Evolutionary conservation across 2,888 invertebrate species (phyloP).

Genomic region (Hoplodrina blanda): DNA sequence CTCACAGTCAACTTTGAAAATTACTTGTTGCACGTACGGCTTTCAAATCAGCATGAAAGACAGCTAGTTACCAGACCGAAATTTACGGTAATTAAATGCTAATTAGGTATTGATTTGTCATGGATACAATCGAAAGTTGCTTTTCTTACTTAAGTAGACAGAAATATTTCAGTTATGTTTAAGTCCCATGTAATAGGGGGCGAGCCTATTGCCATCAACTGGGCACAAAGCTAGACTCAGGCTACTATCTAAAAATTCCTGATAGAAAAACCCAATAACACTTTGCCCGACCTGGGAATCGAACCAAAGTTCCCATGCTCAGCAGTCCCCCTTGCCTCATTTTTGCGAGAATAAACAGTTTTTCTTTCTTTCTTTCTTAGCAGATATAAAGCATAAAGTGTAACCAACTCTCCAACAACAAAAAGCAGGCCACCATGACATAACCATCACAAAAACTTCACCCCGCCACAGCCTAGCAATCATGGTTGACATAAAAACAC

Average conservation of each 20-base stretch:
- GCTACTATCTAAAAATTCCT: too few relatives aligned
- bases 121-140: background rate
- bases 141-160: background rate
- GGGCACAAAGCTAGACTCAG: too few relatives aligned
- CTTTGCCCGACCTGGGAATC: too few relatives aligned
- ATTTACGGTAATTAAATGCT: background rate
- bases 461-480: constrained; percentile 14
- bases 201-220: too few relatives aligned
- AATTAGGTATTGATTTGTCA: background rate
- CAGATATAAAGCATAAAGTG: background rate
- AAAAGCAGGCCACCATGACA: constrained; percentile 12
- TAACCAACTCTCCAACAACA: background rate
- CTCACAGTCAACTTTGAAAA: background rate
- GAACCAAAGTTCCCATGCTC: too few relatives aligned
- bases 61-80: background rate
- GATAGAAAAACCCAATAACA: too few relatives aligned
- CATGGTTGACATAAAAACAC: constrained; percentile 46
- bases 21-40: background rate
- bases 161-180: too few relatives aligned
- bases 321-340: too few relatives aligned
- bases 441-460: constrained; percentile 21
- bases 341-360: too few relatives aligned
- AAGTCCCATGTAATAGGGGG: too few relatives aligned
- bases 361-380: background rate
- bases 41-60: background rate